phyloP scores from a whole-genome alignment of 2,113 vertebrate species.

The Arothron firmamentum region DNA sequence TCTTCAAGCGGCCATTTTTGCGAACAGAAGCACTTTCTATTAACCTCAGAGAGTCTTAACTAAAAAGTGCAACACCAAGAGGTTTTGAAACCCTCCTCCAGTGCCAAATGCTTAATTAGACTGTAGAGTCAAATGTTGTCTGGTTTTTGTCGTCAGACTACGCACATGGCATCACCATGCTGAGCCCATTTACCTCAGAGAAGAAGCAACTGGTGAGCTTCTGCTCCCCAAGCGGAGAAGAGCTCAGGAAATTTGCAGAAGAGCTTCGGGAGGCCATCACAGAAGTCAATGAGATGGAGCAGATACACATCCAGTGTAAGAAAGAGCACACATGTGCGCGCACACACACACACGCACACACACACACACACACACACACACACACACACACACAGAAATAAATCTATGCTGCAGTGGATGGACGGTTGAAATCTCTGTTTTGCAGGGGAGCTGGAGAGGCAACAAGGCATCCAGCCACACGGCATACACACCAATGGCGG shows the following conservation, averaged over 20 bases:
- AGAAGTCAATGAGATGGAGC: slow-evolving; percentile 98
- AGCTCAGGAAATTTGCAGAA: slow-evolving; percentile 96
- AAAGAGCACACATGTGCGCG: not conserved
- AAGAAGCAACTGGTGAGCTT: slow-evolving; percentile 97
- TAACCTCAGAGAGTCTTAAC: no score
- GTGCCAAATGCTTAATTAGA: slow-evolving; percentile 2
- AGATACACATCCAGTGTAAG: slow-evolving; percentile 99
- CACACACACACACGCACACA: not conserved
- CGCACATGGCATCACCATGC: slow-evolving; percentile 93
- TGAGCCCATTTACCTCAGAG: slow-evolving; percentile 92
- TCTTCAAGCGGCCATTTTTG: not conserved
- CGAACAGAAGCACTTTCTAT: no score
- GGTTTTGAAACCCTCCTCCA: not conserved
- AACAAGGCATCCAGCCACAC: slow-evolving; percentile 84
- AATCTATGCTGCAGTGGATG: not conserved
- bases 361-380: not conserved
- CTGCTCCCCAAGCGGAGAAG: slow-evolving; percentile 91
- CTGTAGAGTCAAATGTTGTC: slow-evolving; percentile 1
- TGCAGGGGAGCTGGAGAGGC: slow-evolving; percentile 93
- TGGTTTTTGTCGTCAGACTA: slow-evolving; percentile 79
- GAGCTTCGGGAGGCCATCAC: slow-evolving; percentile 95
- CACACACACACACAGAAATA: not conserved
- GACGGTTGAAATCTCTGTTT: not conserved
- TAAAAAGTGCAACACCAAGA: no score
- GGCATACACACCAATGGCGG: slow-evolving; percentile 82